Evolutionary conservation across 2,797 vertebrate genomes (phyloP).

Genomic region (Enteromius mattozi): DNA sequence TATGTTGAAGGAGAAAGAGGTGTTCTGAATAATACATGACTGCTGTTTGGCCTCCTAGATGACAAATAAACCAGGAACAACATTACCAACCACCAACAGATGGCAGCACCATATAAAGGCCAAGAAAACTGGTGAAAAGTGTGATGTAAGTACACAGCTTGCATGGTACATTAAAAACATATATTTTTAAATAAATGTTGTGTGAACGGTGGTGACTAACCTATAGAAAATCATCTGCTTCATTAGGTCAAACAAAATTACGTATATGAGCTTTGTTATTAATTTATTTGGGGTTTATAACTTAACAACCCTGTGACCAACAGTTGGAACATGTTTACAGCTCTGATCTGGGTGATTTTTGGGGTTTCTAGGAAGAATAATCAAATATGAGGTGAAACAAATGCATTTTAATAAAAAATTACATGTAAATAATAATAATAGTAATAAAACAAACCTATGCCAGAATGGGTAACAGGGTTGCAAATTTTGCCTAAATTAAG

Average conservation of each 20-base stretch:
- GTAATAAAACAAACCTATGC: not conserved
- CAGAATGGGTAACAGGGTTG: not conserved
- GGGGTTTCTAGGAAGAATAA: not conserved
- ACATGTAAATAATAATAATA: not conserved
- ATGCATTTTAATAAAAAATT: not conserved
- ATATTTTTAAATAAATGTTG: not conserved
- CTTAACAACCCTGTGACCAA: not conserved
- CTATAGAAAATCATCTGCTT: not conserved
- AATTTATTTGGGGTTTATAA: not conserved
- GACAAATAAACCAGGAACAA: not conserved
- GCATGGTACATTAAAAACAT: not conserved
- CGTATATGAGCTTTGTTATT: not conserved
- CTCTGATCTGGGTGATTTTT: not conserved
- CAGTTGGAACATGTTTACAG: not conserved
- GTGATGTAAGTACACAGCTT: not conserved
- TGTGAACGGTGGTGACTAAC: not conserved
- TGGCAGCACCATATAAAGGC: slow-evolving; percentile 76
- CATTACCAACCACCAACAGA: slow-evolving; percentile 66
- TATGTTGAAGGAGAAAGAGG: not conserved
- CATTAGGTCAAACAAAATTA: not conserved
- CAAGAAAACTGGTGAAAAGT: not conserved
- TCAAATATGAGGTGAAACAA: not conserved
- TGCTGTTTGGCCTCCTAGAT: not conserved
- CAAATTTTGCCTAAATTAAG: not conserved
- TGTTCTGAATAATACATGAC: slow-evolving; percentile 10